Conservation (phyloP, 2,888 invertebrate species). For the Camponotus fellah region DNA sequence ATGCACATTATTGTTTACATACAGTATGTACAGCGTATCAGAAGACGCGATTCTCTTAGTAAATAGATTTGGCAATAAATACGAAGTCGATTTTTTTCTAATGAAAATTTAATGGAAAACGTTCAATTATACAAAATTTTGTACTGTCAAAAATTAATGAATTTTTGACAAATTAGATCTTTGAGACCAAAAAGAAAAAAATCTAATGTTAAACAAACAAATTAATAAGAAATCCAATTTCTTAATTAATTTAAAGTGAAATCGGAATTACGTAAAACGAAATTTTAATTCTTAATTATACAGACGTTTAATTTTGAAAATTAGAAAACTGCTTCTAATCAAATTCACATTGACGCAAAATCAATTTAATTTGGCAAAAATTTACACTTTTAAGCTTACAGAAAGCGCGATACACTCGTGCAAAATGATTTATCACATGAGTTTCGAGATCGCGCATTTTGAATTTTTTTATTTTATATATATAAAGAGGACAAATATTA, state of each 20-base stretch:
- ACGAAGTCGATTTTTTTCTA: conserved; percentile 2
- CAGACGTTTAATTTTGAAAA: background rate
- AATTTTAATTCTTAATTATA: conserved; percentile 24
- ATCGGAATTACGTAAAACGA: background rate
- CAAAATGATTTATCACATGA: background rate
- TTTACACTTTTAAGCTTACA: background rate
- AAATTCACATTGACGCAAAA: background rate
- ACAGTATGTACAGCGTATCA: conserved; percentile 13
- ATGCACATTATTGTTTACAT: conserved; percentile 8
- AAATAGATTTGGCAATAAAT: background rate
- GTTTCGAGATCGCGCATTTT: conserved; percentile 11
- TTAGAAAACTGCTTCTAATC: background rate
- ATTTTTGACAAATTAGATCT: background rate
- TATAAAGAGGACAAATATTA: background rate
- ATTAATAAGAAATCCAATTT: background rate
- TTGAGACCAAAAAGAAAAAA: background rate
- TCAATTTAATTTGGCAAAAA: background rate
- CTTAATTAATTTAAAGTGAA: background rate
- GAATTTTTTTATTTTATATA: background rate
- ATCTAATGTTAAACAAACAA: background rate
- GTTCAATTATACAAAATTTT: background rate
- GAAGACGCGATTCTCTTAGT: conserved; percentile 23
- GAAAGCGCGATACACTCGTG: conserved; percentile 2
- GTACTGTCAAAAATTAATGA: background rate
- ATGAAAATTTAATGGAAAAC: background rate